Conservation (phyloP, 2,113 vertebrate genomes). For the Tonatia bakeri region DNA sequence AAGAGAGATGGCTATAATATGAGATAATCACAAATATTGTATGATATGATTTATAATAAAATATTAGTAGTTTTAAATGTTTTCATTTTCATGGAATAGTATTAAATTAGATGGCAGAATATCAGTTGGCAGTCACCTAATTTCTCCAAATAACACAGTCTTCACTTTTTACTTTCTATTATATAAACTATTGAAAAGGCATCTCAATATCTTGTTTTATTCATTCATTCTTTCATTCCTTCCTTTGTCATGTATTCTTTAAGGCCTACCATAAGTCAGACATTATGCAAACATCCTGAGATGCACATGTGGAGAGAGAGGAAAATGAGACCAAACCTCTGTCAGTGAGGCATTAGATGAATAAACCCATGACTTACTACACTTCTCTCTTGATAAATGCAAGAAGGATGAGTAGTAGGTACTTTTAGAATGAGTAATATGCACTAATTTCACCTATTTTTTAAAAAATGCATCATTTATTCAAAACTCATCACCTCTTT, state of each 20-base stretch:
- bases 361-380: background rate
- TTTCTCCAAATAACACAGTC: background rate
- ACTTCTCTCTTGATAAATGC: background rate
- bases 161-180: background rate
- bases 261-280: background rate
- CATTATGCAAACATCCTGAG: background rate
- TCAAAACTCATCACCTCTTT: background rate
- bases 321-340: background rate
- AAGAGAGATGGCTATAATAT: background rate
- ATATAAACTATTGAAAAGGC: background rate
- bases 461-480: background rate
- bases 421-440: background rate
- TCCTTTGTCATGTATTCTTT: background rate
- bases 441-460: background rate
- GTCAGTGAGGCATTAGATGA: background rate
- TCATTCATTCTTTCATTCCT: background rate
- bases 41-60: background rate
- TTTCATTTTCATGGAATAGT: background rate
- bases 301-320: background rate
- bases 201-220: background rate
- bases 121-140: background rate
- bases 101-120: background rate
- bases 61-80: background rate
- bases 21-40: background rate
- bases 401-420: background rate